Percentiles rank a stretch among this genome's conserved stretches.
phyloP scores from a whole-genome alignment of 2,888 invertebrate species.

The Ypsolopha sequella region DNA sequence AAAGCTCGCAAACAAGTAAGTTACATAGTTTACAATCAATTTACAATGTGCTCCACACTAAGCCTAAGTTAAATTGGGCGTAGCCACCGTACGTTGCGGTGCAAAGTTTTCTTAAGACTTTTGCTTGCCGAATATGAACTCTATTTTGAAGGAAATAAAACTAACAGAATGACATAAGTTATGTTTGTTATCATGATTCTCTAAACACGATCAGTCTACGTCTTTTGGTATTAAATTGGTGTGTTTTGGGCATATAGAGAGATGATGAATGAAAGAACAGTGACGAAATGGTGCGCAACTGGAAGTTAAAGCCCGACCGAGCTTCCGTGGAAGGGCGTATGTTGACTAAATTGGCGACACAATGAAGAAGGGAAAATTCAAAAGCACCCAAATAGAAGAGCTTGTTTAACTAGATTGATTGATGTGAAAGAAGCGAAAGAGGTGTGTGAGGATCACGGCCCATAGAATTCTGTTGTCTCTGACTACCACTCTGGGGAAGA shows the following conservation, averaged over 20 bases:
- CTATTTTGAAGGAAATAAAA: too few species aligned
- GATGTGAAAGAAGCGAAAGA: too few species aligned
- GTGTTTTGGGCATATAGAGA: background rate
- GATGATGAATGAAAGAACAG: background rate
- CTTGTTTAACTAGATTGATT: too few species aligned
- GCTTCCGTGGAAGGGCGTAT: background rate
- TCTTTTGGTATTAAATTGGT: background rate
- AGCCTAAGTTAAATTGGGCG: conserved; percentile 2
- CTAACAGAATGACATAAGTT: too few species aligned
- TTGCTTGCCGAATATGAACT: too few species aligned
- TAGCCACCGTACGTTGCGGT: background rate
- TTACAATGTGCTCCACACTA: background rate
- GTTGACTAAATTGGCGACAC: too few species aligned
- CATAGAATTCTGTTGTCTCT: too few species aligned
- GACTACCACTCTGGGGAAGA: too few species aligned
- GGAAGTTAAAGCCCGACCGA: background rate
- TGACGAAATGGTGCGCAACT: background rate
- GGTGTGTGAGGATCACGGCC: too few species aligned
- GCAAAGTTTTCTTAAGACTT: too few species aligned
- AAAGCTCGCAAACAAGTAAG: background rate
- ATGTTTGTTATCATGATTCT: background rate
- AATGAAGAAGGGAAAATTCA: too few species aligned
- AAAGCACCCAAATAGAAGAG: background rate
- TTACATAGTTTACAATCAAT: conserved; percentile 1
- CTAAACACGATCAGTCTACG: conserved; percentile 2